phyloP scores from a whole-genome alignment of 2,113 vertebrate genomes.

The Carassius auratus region DNA sequence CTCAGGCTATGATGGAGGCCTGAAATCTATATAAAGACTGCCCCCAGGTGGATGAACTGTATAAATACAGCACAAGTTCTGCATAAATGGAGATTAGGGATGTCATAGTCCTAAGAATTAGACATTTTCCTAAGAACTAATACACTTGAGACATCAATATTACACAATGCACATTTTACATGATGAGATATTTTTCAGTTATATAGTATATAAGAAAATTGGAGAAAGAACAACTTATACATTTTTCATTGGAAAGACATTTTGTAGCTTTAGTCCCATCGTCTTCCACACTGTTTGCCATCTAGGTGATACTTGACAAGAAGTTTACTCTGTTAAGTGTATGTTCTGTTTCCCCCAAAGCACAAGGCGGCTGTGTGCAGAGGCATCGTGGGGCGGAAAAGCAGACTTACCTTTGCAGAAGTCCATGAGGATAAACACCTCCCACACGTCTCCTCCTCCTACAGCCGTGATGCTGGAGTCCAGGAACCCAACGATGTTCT shows the following conservation, averaged over 20 bases:
- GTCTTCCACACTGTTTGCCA: neutral
- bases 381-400: neutral
- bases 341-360: too few species aligned
- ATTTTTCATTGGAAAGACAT: neutral
- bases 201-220: too few species aligned
- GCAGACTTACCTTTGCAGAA: conserved; percentile 88
- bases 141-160: neutral
- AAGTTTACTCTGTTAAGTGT: neutral
- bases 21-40: neutral
- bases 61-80: neutral
- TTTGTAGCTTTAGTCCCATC: neutral
- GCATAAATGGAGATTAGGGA: neutral
- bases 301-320: neutral
- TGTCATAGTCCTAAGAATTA: too few species aligned
- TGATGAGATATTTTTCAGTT: too few species aligned
- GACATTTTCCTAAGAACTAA: neutral
- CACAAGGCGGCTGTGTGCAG: neutral
- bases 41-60: conserved; percentile 33
- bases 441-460: conserved; percentile 95
- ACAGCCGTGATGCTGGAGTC: conserved; percentile 94
- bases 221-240: neutral
- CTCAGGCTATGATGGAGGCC: neutral
- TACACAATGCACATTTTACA: neutral
- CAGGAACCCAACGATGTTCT: conserved; percentile 97
- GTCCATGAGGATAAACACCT: conserved; percentile 98